Conservation (phyloP, 2,113 vertebrate genomes). For the Sula dactylatra region DNA sequence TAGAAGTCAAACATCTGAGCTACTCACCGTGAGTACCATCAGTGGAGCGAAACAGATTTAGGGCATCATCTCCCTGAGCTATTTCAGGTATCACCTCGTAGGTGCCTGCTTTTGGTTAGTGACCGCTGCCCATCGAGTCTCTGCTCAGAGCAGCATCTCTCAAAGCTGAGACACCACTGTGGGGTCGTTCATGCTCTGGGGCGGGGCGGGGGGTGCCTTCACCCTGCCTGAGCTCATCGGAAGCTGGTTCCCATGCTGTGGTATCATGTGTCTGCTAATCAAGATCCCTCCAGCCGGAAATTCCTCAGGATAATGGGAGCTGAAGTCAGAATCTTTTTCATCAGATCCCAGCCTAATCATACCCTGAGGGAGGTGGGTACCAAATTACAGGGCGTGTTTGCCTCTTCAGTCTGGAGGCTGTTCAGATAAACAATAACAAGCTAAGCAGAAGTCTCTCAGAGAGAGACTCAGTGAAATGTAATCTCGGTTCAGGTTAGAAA, state of each 20-base stretch:
- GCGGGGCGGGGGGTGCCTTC: background rate
- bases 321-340: constrained; percentile 44
- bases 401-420: background rate
- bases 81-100: background rate
- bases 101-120: background rate
- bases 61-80: background rate
- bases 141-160: background rate
- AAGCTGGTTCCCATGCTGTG: background rate
- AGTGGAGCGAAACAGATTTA: background rate
- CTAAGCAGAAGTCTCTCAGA: background rate
- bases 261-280: background rate
- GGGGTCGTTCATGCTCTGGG: background rate
- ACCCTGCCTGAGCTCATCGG: background rate
- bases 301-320: constrained; percentile 7
- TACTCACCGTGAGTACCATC: background rate
- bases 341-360: constrained; percentile 29
- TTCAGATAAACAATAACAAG: constrained; percentile 29
- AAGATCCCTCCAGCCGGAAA: constrained; percentile 23
- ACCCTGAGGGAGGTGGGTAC: constrained; percentile 20
- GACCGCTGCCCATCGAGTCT: background rate
- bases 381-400: constrained; percentile 27
- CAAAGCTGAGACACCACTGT: background rate
- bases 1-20: background rate
- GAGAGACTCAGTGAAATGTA: background rate
- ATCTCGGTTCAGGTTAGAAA: background rate